Evolutionary conservation across 1,140 invertebrate genomes (phyloP).

Genomic region (Diorhabda sublineata): DNA sequence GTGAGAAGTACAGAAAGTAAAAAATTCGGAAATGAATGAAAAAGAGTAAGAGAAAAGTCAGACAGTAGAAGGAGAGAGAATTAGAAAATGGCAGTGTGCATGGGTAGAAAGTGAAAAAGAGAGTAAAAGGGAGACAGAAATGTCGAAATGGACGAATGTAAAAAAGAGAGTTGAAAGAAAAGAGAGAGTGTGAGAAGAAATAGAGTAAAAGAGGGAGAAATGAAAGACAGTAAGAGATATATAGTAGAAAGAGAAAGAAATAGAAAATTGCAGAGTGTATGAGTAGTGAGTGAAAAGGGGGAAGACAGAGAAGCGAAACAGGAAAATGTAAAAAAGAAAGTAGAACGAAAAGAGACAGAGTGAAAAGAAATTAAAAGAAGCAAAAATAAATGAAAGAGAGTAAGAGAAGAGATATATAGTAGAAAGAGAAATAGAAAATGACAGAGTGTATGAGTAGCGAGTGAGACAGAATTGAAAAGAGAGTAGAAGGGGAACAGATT

Average conservation of each 20-base stretch:
- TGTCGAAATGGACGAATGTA: neutral
- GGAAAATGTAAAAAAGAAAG: neutral
- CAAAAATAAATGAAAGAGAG: neutral
- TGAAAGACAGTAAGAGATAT: neutral
- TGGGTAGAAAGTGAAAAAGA: neutral
- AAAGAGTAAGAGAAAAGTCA: neutral
- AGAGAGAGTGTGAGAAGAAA: neutral
- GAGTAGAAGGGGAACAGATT: neutral
- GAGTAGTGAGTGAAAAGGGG: neutral
- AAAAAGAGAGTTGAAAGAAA: neutral
- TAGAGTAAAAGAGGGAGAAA: neutral
- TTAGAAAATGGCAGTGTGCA: neutral
- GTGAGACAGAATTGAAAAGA: neutral
- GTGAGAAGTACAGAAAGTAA: neutral
- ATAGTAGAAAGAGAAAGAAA: neutral
- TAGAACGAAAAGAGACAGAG: neutral
- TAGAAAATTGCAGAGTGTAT: neutral
- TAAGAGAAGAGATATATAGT: neutral
- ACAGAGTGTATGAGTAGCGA: neutral
- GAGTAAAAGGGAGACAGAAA: neutral
- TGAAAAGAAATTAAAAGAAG: neutral
- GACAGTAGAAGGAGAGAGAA: neutral
- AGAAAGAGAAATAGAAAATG: neutral
- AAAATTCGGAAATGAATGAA: neutral
- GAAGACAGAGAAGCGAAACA: neutral